Evolutionary conservation across 30 jellyfish, hydroid and myxozoan species (phyloP), one percentile per base, ranked within the genome.

Genomic region (Clytia hemisphaerica): DNA sequence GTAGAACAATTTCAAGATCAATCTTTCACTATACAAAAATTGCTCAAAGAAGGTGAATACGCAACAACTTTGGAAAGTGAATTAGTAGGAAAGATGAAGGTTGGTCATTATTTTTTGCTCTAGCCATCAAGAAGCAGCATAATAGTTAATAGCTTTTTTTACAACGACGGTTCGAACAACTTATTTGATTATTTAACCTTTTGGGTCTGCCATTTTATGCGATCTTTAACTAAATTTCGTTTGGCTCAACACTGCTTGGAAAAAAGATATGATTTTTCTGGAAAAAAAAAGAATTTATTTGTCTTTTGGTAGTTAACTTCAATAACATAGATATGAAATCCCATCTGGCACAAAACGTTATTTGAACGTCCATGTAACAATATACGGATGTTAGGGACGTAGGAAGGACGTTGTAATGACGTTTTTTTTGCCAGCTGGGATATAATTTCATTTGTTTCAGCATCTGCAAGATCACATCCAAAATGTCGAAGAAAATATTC

Each of bases 1-100:
- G 0, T 48, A 83, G 95, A 57, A 21, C 95, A 83, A 64, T 38
- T 77, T 42, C 64, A 73, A 45, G 26, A 84, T 4, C 95, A 83
- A 40, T 61, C 62, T 30, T 90, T 73, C 62, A 73, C 95, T 2
- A 66, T 75, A 16, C 73, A 84, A 35, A 81, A 82, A 35, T 49
- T 83, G 73, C 67, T 75, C 80, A 71, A 53, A 74, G 95, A 83
- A 58, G 67, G 58, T 14, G 89, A 83, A 57, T 57, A 57, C 33
- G 30, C 44, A n/a, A 57, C 25, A 5, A 57, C 36, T 4, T 22
- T 22, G 16, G 70, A 57, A 57, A 44, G 30, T 22, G 70, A 57
- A 30, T 44, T 57, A 22, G 25, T 57, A 57, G 27, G 5, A 57
- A 30, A n/a, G 70, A 21, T n/a, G 25, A 57, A 57, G 70, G 70